A percentile compares a stretch with the other conserved stretches of the same genome.
Evolutionary conservation across 2,888 invertebrate genomes (phyloP).

Genomic region (Elegia similella): DNA sequence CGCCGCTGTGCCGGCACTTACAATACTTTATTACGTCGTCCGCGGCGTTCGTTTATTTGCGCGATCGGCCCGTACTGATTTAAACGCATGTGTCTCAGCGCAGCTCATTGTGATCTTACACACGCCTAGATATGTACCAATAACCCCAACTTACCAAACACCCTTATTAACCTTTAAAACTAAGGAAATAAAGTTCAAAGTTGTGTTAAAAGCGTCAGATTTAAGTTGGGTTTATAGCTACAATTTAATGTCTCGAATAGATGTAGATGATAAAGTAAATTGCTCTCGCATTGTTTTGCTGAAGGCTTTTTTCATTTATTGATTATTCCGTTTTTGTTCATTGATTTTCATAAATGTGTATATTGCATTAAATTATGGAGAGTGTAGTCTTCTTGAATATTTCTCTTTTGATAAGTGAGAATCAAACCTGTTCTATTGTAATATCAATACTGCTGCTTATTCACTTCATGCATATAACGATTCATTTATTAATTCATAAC

Average conservation of each 20-base stretch:
- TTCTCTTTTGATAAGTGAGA: not conserved
- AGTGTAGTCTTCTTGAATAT: not conserved
- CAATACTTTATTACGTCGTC: constrained; percentile 68
- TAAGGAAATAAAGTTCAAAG: constrained; percentile 28
- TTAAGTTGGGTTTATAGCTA: constrained; percentile 41
- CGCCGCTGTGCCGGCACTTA: constrained; percentile 46
- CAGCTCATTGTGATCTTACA: constrained; percentile 41
- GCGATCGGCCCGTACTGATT: constrained; percentile 68
- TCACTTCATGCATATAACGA: too few relatives aligned
- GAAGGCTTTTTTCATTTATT: constrained; percentile 13
- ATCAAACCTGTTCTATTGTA: too few relatives aligned
- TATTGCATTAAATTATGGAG: not conserved
- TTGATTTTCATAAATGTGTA: constrained; percentile 10
- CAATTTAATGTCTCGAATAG: constrained; percentile 46
- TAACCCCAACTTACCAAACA: constrained; percentile 37
- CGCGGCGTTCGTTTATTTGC: constrained; percentile 62
- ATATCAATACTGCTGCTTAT: too few relatives aligned
- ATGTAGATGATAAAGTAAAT: constrained; percentile 36
- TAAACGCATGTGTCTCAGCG: constrained; percentile 71
- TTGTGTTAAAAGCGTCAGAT: constrained; percentile 18
- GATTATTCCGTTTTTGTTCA: constrained; percentile 13
- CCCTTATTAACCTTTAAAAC: constrained; percentile 22
- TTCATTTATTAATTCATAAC: too few relatives aligned
- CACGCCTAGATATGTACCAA: constrained; percentile 31
- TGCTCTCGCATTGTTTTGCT: constrained; percentile 29